Evolutionary conservation across 2,888 invertebrate species (phyloP), one percentile per base, ranked within the genome.

Genomic region (Molorchus minor): DNA sequence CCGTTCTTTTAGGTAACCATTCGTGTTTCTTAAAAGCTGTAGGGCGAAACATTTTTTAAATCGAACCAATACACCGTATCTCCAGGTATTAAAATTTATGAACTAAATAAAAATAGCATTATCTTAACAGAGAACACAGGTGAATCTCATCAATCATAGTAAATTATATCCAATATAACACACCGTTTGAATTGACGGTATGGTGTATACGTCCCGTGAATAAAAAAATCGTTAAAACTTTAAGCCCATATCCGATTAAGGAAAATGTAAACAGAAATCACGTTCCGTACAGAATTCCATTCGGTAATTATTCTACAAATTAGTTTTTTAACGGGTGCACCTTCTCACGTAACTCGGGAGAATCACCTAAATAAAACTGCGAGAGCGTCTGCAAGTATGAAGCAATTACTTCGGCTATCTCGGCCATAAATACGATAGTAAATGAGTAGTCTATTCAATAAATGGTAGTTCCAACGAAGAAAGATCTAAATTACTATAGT

Each of bases 401-500:
- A 36, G 36, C 49, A 49, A 49, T 38, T 49, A 49, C 49, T 38
- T 16, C 17, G 21, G 33, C 38, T 49, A 49, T 49, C 49, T 49
- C 13, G 49, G 38, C 49, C 21, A 49, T 49, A 49, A 49, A 49
- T 49, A 20, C 49, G 49, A 49, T 49, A 49, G 49, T 49, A 49
- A 49, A 49, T 49, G 49, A 49, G 49, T 49, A 49, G 49, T 49
- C 49, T 49, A 49, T 49, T 49, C 49, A 49, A 49, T 49, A 49
- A 49, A 49, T 36, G 49, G 21, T 25, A 38, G 38, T 38, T 21
- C 12, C 38, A 25, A 38, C 38, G 38, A 4, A 49, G 49, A 49
- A 49, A 49, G 36, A 49, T 38, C 49, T 49, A 49, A 57, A 57
- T 57, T 51, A 58, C 52, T 55, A 57, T 63, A 60, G 60, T 63